Conservation (phyloP, 2,113 vertebrate genomes). For the Zosterops pallidus region DNA sequence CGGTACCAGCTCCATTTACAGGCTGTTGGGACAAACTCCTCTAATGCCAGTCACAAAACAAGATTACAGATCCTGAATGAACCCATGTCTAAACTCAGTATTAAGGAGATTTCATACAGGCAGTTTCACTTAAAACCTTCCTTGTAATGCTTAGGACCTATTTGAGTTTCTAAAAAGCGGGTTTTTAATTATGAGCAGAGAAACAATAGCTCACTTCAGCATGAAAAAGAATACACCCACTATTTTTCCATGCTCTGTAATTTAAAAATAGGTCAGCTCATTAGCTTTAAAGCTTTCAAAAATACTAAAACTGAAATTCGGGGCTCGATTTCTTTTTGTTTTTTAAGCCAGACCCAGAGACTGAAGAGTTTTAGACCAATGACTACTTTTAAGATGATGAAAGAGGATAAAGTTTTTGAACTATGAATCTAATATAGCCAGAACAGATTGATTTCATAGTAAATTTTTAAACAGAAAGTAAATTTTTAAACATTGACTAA, state of each 20-base stretch:
- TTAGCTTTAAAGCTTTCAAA: slow-evolving; percentile 22
- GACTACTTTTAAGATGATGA: background rate
- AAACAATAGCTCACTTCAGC: slow-evolving; percentile 48
- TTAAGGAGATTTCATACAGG: background rate
- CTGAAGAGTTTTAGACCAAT: background rate
- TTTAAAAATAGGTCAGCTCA: slow-evolving; percentile 9
- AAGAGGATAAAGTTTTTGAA: slow-evolving; percentile 28
- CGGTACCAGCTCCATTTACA: background rate
- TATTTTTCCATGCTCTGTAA: slow-evolving; percentile 22
- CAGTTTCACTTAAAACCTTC: background rate
- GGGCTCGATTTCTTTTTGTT: background rate
- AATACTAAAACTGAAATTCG: background rate
- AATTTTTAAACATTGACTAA: slow-evolving; percentile 28
- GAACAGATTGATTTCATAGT: slow-evolving; percentile 28
- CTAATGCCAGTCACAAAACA: background rate
- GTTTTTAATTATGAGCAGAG: slow-evolving; percentile 2
- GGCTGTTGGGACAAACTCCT: background rate
- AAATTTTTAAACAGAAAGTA: slow-evolving; percentile 45
- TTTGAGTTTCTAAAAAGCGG: background rate
- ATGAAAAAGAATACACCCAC: slow-evolving; percentile 22
- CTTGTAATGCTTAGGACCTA: background rate
- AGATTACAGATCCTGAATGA: background rate
- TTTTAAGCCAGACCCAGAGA: background rate
- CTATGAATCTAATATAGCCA: background rate
- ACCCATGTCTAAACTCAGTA: background rate